Base-by-base conservation (phyloP, 2,113 vertebrate species). In the Phaetusa simplex region DNA sequence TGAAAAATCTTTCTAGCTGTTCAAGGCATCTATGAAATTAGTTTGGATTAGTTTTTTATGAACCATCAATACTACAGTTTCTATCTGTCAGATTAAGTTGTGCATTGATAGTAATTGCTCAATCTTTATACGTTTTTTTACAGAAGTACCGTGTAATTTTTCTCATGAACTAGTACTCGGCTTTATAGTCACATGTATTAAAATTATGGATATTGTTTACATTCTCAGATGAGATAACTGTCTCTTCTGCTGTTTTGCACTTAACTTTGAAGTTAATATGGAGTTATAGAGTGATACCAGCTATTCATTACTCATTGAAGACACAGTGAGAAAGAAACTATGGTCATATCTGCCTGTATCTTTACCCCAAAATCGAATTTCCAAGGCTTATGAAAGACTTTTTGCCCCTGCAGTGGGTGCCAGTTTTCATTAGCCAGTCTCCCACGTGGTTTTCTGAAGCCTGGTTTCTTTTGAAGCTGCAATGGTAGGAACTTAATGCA, bases 1-100 rank as follows among this genome's bases (percentile, higher is more conserved):
- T 86, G n/a, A 73, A 95, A 84, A 89, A 90, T 69, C 52, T 89
- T 72, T 64, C 82, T 92, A 62, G 40, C 47, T 81, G 67, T 93
- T 97, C 65, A 85, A 74, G 53, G 12, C 56, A 65, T 77, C 77
- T 79, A 15, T 82, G 45, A 90, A 96, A 87, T 95, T 73, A 83
- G 15, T 14, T 58, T 81, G 66, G 40, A 49, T 84, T 90, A 34
- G 22, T 95, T 90, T 96, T 96, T 90, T 92, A 50, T 90, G 65
- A 81, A 40, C 74, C 43, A 92, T 86, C 61, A 49, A 72, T 93
- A 82, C 74, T 67, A 19, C 17, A 38, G 26, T 72, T 79, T 79
- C 61, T 84, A 3, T 88, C 38, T 90, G 82, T 83, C 74, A 69
- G 38, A 82, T 79, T 52, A 82, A 91, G 49, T 62, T 86, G 36